Base-by-base conservation (phyloP, 2,888 invertebrate species). In the Torymus tubicola region DNA sequence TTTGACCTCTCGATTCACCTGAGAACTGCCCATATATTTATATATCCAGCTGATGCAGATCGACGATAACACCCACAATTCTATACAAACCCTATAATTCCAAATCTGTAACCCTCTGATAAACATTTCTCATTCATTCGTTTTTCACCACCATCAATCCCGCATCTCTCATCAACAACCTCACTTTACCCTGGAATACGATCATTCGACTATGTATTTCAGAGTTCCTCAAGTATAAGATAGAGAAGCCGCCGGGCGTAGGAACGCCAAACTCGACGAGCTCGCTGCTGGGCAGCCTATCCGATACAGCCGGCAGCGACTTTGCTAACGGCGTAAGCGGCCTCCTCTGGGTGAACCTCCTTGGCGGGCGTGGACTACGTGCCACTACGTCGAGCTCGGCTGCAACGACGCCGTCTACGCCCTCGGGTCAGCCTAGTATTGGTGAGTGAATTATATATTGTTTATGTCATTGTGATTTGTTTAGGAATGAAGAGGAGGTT, bases 191-290 rank as follows among this genome's bases (percentile, higher is more conserved):
- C 42, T 8, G 10, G 42, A 42, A 42, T 42, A 42, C 42, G 42
- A 42, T 42, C 42, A 42, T 42, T 42, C 42, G 10, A 42, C 8
- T 42, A 8, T 42, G 8, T 8, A 61, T 91, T 92, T 1, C 92
- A 94, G 96, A 97, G 92, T 97, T 97, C 92, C 94, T 96, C 87
- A 97, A 97, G 92, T 97, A 97, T 91, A 97, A 97, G 92, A 94
- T 96, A 87, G 97, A 97, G 87, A 96, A 96, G 88, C 95, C 93
- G 72, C 90, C 91, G 63, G 89, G 88, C 83, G 92, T 93, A 24
- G 92, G 92, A 16, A 92, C 93, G 64, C 93, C 93, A 73, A 92
- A 92, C 63, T 93, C 93, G 65, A 93, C 93, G 74, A 90, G 90
- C 81, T 90, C 90, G 52, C 85, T 90, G 53, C 85, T 91, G 85